Evolutionary conservation across 2,113 vertebrate species (phyloP).

Genomic region (Polyodon spathula): DNA sequence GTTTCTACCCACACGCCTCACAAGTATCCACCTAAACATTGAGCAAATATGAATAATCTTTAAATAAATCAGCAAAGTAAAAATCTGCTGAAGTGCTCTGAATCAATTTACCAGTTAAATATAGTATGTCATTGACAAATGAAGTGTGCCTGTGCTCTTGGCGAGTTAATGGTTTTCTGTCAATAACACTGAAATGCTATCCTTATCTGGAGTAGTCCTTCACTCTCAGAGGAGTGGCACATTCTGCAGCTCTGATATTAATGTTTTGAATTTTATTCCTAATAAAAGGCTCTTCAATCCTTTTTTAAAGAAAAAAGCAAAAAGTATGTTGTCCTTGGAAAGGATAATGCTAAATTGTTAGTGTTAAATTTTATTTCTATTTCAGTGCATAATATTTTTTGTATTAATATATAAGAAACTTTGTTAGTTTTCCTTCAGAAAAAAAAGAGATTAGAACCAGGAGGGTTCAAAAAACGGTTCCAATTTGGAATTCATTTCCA

Average conservation of each 20-base stretch:
- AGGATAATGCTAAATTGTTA: slow-evolving; percentile 40
- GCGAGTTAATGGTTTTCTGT: slow-evolving; percentile 46
- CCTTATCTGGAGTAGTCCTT: slow-evolving; percentile 70
- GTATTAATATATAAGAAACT: no score
- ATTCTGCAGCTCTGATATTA: slow-evolving; percentile 61
- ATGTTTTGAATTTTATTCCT: slow-evolving; percentile 63
- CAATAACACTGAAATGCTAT: slow-evolving; percentile 60
- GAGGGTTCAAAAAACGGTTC: no score
- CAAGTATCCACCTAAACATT: not conserved
- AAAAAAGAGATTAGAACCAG: not conserved
- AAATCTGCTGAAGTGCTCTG: slow-evolving; percentile 30
- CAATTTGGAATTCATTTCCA: no score
- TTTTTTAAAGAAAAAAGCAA: slow-evolving; percentile 50
- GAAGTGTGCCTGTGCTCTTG: slow-evolving; percentile 54
- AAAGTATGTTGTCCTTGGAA: slow-evolving; percentile 30
- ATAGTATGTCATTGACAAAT: slow-evolving; percentile 46
- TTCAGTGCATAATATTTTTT: no score
- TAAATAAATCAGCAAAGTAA: slow-evolving; percentile 38
- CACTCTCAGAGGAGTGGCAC: slow-evolving; percentile 58
- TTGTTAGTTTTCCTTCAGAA: not conserved
- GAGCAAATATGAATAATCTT: slow-evolving; percentile 24
- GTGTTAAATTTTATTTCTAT: slow-evolving; percentile 28
- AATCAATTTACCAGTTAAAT: slow-evolving; percentile 47
- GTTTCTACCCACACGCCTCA: not conserved
- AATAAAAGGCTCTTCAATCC: slow-evolving; percentile 59